Evolutionary conservation across 2,888 invertebrate genomes (phyloP).

Genomic region (Creontiades dilutus): DNA sequence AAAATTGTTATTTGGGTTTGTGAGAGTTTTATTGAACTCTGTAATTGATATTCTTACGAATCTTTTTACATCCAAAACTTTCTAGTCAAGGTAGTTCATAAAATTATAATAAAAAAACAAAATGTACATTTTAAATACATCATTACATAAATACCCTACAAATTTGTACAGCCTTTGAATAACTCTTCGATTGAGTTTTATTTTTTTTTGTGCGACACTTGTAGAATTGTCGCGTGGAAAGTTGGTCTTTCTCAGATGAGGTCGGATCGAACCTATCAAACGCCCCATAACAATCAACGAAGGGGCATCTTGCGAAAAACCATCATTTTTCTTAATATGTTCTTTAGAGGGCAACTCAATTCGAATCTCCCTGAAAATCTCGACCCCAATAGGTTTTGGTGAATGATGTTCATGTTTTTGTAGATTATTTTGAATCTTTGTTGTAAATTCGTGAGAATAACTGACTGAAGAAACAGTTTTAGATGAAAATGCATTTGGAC

Average conservation of each 20-base stretch:
- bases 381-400: too few relatives aligned
- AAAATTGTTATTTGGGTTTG: not conserved
- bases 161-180: constrained; percentile 69
- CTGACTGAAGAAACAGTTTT: too few relatives aligned
- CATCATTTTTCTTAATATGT: too few relatives aligned
- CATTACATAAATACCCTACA: constrained; percentile 61
- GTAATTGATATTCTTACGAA: constrained; percentile 14
- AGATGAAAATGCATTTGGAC: too few relatives aligned
- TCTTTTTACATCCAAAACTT: constrained; percentile 31
- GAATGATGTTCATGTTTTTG: too few relatives aligned
- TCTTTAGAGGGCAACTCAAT: too few relatives aligned
- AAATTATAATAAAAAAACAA: constrained; percentile 55
- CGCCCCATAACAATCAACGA: constrained; percentile 57
- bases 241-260: not conserved
- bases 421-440: too few relatives aligned
- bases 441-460: too few relatives aligned
- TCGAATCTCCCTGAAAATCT: too few relatives aligned
- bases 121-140: constrained; percentile 69
- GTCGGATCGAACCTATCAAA: not conserved
- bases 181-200: constrained; percentile 55
- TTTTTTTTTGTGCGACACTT: constrained; percentile 23
- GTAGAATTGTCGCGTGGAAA: not conserved
- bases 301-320: not conserved
- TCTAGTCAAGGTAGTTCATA: constrained; percentile 47
- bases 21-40: constrained; percentile 53